A percentile compares a stretch with the other conserved stretches of the same genome.
These are phyloP conservation scores for fruit fly (Drosophila melanogaster) DNA, from an alignment of 1,140 invertebrate genomes.

Conservation along the genomic window DNA sequence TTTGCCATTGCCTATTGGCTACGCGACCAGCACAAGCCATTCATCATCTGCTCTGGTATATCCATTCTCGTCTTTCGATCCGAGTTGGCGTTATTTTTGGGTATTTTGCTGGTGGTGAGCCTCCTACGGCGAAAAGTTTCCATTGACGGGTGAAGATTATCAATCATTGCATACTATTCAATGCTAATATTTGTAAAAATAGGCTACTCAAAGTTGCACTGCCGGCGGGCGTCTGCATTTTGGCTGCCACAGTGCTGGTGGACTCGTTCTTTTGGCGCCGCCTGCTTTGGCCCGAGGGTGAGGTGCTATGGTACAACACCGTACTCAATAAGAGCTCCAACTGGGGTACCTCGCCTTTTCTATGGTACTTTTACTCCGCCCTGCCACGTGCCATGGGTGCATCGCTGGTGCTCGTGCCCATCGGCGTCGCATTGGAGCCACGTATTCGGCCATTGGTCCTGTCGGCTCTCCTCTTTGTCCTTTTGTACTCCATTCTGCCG, in stretches of 20 bases:
- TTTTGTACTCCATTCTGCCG: conserved; percentile 96
- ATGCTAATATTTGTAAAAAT: conserved; percentile 75
- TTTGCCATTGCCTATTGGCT: conserved; percentile 95
- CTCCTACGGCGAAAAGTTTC: conserved; percentile 87
- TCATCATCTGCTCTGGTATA: conserved; percentile 93
- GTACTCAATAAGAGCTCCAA: conserved; percentile 97
- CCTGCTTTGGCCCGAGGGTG: conserved; percentile 97
- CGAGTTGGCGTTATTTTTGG: conserved; percentile 95
- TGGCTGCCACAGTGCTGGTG: conserved; percentile 90
- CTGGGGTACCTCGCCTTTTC: conserved; percentile 98
- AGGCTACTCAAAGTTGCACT: conserved; percentile 90
- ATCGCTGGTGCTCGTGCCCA: conserved; percentile 92
- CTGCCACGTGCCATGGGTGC: conserved; percentile 94
- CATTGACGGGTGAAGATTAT: conserved; percentile 85
- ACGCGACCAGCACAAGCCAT: conserved; percentile 89
- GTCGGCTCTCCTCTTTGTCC: conserved; percentile 93
- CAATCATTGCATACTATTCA: neutral
- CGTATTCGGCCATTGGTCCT: conserved; percentile 89
- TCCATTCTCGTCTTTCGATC: conserved; percentile 96
- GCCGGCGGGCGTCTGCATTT: conserved; percentile 89
- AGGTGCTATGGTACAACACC: conserved; percentile 98
- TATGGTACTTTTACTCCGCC: conserved; percentile 99
- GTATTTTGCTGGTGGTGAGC: conserved; percentile 93
- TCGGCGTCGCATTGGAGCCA: conserved; percentile 91
- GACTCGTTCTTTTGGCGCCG: conserved; percentile 98